Evolutionary conservation across 2,113 vertebrate species (phyloP), one percentile per base, ranked within the genome.

Genomic region (Lichenostomus cassidix): DNA sequence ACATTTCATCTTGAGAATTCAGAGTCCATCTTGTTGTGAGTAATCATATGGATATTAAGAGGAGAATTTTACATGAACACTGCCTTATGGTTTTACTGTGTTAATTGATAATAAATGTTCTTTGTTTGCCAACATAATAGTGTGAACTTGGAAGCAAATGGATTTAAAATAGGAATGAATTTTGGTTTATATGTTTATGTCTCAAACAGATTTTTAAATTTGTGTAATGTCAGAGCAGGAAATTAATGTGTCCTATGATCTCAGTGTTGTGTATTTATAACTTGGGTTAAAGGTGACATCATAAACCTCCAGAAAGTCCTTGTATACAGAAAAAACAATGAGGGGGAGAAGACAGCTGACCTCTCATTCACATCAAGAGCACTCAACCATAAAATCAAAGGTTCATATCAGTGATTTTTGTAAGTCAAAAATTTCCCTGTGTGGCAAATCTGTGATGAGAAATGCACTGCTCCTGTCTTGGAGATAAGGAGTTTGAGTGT

Each of bases 311-410:
- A 82, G 73, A 88, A 95, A 87, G 83, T 80, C 89, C 96, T 96
- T 97, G 95, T 96, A 76, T 93, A 69, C 67, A 91, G 94, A 96
- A 83, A 94, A 84, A 96, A 95, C 95, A 95, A 52, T 67, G 94
- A 96, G 89, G 90, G 83, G 70, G 92, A 91, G 65, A 94, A 88
- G 87, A 53, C 41, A 92, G 91, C 90, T 95, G 95, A 94, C 81
- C 95, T 97, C 65, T 87, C 73, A 87, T 68, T 93, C 79, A 91
- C 96, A 93, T 86, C 64, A 81, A 79, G 87, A 95, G 95, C 71
- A 55, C 76, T 92, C 93, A 87, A 69, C 71, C 88, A 89, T 95
- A 95, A 83, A 95, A 94, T 94, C 78, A 94, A 94, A 94, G 46
- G 88, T 71, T 95, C 49, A 20, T 89, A 78, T 82, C 62, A 53